Base-by-base conservation (phyloP, 2,888 invertebrate species). In the Eulithis testata region DNA sequence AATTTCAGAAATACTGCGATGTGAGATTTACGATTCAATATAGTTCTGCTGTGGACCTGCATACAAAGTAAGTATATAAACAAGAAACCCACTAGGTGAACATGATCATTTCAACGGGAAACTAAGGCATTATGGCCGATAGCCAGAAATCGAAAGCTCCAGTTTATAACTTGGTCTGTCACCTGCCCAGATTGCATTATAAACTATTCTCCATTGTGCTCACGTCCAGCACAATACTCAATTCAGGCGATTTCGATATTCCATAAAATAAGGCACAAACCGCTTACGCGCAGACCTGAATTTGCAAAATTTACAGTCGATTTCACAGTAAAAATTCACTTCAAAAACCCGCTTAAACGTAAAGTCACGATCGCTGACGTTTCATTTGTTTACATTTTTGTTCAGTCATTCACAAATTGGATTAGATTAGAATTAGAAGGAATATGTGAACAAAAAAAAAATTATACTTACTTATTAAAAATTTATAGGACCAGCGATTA, bases 11-110 rank as follows among this genome's bases (percentile, higher is more conserved):
- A 67, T 40, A 61, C 52, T 53, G 37, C 12, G 27, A 51, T 67
- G 63, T 73, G 72, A 12, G 73, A 79, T 79, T 79, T 78, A 79
- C 71, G 73, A 73, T 60, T 73, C 54, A 69, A 75, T 72, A 73
- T 66, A 69, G 55, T 65, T 58, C 62, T 66, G 68, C 70, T 59
- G 55, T 66, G 12, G 14, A 44, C 27, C 14, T 11, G 9, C 49
- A 21, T 1, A 53, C 40, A 53, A 53, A 40, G 53, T 53, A 40
- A 11, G 21, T 21, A n/a, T 21, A n/a, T 49, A 21, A 49, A 11
- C 8, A 9, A n/a, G 14, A 49, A 49, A 21, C 8, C 14, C 11
- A 21, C 47, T 21, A 11, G 40, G 9, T 3, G 40, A 47, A 12
- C 47, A 49, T 11, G 21, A 11, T 11, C 3, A 49, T 49, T 49